Evolutionary conservation across 2,888 invertebrate genomes (phyloP).

Genomic region (Omphaloscelis lunosa): DNA sequence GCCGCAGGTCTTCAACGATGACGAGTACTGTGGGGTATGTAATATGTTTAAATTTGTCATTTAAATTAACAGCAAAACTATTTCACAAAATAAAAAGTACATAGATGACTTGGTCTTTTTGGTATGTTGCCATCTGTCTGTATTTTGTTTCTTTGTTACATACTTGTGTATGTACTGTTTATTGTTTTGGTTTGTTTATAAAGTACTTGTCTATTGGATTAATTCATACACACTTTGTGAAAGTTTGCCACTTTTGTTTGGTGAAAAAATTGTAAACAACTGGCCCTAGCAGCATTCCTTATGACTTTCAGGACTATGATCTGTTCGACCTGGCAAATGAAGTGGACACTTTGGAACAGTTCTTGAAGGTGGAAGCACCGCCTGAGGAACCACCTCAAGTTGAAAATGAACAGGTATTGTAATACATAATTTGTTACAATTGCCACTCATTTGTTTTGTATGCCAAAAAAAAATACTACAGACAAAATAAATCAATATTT

Average conservation of each 20-base stretch:
- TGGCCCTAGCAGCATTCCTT: constrained; percentile 39
- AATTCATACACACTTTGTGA: constrained; percentile 21
- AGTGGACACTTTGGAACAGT: constrained; percentile 96
- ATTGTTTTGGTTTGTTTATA: constrained; percentile 38
- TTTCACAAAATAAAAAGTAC: constrained; percentile 19
- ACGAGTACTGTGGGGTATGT: constrained; percentile 97
- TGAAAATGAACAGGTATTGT: constrained; percentile 75
- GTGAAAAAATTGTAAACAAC: constrained; percentile 40
- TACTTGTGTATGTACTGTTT: constrained; percentile 31
- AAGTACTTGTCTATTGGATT: constrained; percentile 25
- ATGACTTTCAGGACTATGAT: constrained; percentile 95
- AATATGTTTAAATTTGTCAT: constrained; percentile 88
- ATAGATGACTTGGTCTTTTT: constrained; percentile 61
- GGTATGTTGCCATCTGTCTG: constrained; percentile 67
- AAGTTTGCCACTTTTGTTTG: constrained; percentile 7
- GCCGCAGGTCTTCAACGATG: constrained; percentile 98
- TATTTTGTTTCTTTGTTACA: constrained; percentile 60
- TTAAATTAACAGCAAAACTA: constrained; percentile 21
- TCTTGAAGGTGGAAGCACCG: constrained; percentile 94
- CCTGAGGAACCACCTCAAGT: constrained; percentile 80
- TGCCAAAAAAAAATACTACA: background rate
- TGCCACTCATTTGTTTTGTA: background rate
- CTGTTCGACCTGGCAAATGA: constrained; percentile 98
- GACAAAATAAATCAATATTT: background rate
- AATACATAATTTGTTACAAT: background rate